Percentiles rank a stretch among this genome's conserved stretches.
Evolutionary conservation across 2,797 vertebrate genomes (phyloP).

Genomic region (Heterohyrax brucei): DNA sequence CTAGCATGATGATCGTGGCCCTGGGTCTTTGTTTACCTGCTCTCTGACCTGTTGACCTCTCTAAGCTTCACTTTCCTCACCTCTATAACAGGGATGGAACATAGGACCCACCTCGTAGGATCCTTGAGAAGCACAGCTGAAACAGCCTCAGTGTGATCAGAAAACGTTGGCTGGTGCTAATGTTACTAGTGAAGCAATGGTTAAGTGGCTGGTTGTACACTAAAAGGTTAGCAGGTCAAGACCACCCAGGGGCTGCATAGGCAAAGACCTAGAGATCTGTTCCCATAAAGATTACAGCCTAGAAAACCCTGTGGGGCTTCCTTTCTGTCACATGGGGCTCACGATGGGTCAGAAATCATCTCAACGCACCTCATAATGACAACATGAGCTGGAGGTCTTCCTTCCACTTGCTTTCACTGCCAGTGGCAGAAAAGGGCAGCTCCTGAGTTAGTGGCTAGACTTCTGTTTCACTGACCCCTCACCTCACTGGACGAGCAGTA

Average conservation of each 20-base stretch:
- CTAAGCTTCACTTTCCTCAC: constrained; percentile 3
- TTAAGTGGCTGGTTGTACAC: neutral
- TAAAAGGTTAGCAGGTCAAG: neutral
- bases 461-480: neutral
- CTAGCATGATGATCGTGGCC: neutral
- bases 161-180: neutral
- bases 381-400: neutral
- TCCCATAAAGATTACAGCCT: neutral
- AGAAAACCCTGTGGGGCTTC: neutral
- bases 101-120: neutral
- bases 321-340: neutral
- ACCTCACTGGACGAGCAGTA: neutral
- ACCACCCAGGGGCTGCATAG: neutral
- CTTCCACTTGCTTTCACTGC: neutral
- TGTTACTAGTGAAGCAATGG: neutral
- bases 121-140: neutral
- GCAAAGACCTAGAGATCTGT: neutral
- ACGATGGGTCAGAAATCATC: neutral
- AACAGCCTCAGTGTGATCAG: neutral
- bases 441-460: neutral
- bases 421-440: neutral
- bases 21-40: neutral
- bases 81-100: neutral
- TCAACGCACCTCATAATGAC: neutral
- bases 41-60: neutral